phyloP scores from a whole-genome alignment of 2,888 invertebrate species.

The Blastobasis adustella region DNA sequence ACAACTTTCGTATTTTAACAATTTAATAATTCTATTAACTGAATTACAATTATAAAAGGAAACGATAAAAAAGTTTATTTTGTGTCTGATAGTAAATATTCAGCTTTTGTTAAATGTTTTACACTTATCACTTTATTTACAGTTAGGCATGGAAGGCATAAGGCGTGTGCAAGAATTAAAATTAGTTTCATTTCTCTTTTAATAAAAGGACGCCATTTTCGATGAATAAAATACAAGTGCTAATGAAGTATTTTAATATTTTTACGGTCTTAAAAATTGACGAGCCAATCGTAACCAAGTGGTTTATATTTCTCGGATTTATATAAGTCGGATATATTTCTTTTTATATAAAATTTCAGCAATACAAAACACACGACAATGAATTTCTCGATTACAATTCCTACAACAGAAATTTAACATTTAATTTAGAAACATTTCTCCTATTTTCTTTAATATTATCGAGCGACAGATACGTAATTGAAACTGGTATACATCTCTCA shows the following conservation, averaged over 20 bases:
- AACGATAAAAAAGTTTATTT: too few relatives aligned
- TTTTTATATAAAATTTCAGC: conserved; percentile 8
- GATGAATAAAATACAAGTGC: conserved; percentile 3
- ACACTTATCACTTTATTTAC: too few relatives aligned
- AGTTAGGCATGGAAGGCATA: conserved; percentile 63
- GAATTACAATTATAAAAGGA: too few relatives aligned
- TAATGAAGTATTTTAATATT: too few relatives aligned
- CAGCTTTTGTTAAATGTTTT: background rate
- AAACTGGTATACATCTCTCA: too few relatives aligned
- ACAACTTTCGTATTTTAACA: too few relatives aligned
- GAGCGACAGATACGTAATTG: background rate
- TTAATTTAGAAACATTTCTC: conserved; percentile 32
- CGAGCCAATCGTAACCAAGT: too few relatives aligned
- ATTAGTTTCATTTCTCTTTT: conserved; percentile 23
- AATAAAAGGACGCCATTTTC: conserved; percentile 23
- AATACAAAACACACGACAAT: conserved; percentile 9
- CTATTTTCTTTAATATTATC: conserved; percentile 30
- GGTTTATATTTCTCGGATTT: background rate
- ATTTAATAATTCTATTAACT: too few relatives aligned
- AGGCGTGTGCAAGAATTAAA: conserved; percentile 41
- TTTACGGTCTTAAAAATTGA: too few relatives aligned
- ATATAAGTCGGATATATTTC: background rate
- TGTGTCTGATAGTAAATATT: background rate
- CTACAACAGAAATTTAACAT: conserved; percentile 27
- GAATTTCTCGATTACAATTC: conserved; percentile 7